Base-by-base conservation (phyloP, 30 jellyfish, hydroid and myxozoan species). In the Aurelia coerulea region DNA sequence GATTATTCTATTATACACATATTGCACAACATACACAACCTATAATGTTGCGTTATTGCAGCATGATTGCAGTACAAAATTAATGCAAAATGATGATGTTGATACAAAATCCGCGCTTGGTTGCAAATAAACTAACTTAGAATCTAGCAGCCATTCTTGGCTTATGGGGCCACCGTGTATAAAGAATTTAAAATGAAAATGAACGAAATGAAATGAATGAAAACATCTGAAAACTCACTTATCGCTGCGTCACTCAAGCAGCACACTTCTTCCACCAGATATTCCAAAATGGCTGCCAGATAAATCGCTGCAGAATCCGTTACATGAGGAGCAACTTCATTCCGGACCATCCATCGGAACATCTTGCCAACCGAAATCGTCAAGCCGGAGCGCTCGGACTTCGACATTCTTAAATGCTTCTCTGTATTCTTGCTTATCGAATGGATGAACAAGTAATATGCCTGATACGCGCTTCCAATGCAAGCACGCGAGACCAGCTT, bases 401-500 rank as follows among this genome's bases (percentile, higher is more conserved):
- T 72, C 10, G 92, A 83, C 23, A 73, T 39, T 11, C 80, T 65
- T 34, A 70, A 79, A 41, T 83, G 92, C 29, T 60, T 70, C 58
- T 69, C 79, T 11, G 79, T 69, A 59, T 37, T 83, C 72, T 50
- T 83, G 79, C 86, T 70, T 2, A 83, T 13, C 32, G 92, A 83
- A 39, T 83, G 85, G 5, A 83, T 19, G 51, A 72, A 83, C 42
- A 83, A 53, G 46, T 53, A 83, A 70, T 83, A 83, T 2, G 92
- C 92, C 42, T 83, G 92, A 62, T 69, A 71, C 15, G 86, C 85
- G 33, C 78, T 83, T 34, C 92, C 92, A 11, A 83, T 83, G 82
- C 92, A 83, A 0, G 92, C 92, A 18, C 92, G 92, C 34, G 92
- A 83, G 15, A 83, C 92, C 4, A 79, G 39, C 46, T 83, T 83